These are phyloP conservation scores for Dolichomitus sp. DNA, from an alignment of 2,888 invertebrate genomes.

Conservation along the genomic window DNA sequence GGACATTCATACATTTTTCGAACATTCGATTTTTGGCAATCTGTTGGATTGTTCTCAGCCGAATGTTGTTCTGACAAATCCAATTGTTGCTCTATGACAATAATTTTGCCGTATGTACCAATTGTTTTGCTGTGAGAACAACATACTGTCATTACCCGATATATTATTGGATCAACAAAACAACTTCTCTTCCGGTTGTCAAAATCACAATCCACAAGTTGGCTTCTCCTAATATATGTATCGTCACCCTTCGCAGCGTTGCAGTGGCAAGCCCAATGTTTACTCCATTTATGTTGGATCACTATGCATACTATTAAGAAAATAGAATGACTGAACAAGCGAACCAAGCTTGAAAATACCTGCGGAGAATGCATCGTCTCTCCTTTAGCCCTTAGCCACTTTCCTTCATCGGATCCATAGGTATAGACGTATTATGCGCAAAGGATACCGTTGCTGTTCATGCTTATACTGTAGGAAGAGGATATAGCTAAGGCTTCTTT, in stretches of 20 bases:
- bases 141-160: too few relatives aligned
- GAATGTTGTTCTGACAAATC: too few relatives aligned
- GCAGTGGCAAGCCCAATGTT: neutral
- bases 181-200: neutral
- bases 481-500: constrained; percentile 5
- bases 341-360: neutral
- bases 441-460: neutral
- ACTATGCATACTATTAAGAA: neutral
- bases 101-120: too few relatives aligned
- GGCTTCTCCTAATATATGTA: neutral
- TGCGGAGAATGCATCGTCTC: neutral
- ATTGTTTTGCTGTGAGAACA: too few relatives aligned
- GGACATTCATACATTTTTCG: too few relatives aligned
- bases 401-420: neutral
- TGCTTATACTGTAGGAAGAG: constrained; percentile 7
- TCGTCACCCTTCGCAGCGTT: neutral
- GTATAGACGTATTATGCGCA: constrained; percentile 4
- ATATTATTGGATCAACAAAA: neutral
- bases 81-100: too few relatives aligned
- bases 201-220: neutral
- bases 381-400: neutral
- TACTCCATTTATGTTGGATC: neutral
- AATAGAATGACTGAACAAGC: neutral
- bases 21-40: too few relatives aligned
- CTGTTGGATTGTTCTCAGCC: too few relatives aligned